These are phyloP conservation scores for Cybosia mesomella DNA, from an alignment of 2,888 invertebrate genomes.

Conservation along the genomic window DNA sequence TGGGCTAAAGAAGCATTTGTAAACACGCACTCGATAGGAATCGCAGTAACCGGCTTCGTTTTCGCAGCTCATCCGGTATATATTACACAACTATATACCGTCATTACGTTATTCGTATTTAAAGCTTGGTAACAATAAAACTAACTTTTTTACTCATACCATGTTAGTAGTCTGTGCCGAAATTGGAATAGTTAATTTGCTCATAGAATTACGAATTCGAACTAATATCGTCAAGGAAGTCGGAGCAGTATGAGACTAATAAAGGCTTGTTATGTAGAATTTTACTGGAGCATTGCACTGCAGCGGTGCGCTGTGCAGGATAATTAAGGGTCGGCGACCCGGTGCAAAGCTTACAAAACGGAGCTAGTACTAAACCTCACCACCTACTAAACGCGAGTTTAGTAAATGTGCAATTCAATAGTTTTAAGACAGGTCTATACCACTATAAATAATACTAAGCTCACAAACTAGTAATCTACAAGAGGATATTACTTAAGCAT, in stretches of 20 bases:
- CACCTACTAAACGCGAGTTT: slow-evolving; percentile 57
- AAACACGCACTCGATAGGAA: slow-evolving; percentile 65
- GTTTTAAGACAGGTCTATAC: slow-evolving; percentile 43
- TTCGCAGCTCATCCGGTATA: slow-evolving; percentile 70
- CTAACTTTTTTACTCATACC: slow-evolving; percentile 17
- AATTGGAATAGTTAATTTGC: slow-evolving; percentile 27
- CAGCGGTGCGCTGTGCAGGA: slow-evolving; percentile 72
- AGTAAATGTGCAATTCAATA: slow-evolving; percentile 58
- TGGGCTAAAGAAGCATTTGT: too few relatives aligned
- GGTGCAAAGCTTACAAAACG: slow-evolving; percentile 69
- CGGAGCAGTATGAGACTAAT: slow-evolving; percentile 73
- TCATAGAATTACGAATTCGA: slow-evolving; percentile 59
- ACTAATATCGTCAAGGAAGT: slow-evolving; percentile 61
- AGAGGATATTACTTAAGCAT: slow-evolving; percentile 33
- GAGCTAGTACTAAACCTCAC: slow-evolving; percentile 74
- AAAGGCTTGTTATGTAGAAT: slow-evolving; percentile 84
- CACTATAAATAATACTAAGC: slow-evolving; percentile 36
- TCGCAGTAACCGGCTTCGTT: slow-evolving; percentile 65
- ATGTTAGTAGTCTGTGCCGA: not conserved
- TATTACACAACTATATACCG: slow-evolving; percentile 58
- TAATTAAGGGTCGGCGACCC: slow-evolving; percentile 83
- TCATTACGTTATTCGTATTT: slow-evolving; percentile 41
- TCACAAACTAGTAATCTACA: slow-evolving; percentile 34
- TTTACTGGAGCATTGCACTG: slow-evolving; percentile 85
- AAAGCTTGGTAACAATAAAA: slow-evolving; percentile 31